These are phyloP conservation scores for Aleiodes leptofemur DNA, from an alignment of 2,888 invertebrate species.

Conservation along the genomic window DNA sequence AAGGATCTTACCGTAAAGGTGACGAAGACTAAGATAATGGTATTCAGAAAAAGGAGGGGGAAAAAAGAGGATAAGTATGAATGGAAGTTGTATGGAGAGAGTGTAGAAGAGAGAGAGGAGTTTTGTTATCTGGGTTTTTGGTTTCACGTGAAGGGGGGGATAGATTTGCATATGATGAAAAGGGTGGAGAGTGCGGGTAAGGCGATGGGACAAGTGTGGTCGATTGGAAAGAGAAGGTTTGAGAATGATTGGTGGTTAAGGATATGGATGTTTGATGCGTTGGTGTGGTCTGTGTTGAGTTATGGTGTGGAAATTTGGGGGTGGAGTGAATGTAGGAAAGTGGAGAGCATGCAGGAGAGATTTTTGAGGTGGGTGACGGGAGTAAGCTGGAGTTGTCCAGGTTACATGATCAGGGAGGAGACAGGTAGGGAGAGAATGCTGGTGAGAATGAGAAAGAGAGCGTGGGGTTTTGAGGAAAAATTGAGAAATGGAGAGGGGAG, in stretches of 20 bases:
- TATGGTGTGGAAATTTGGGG: too few relatives aligned
- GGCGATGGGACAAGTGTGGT: slow-evolving; percentile 1
- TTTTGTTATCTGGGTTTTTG: background rate
- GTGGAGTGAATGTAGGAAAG: too few relatives aligned
- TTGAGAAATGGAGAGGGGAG: too few relatives aligned
- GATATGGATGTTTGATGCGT: background rate
- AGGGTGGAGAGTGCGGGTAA: background rate
- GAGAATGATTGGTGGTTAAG: background rate
- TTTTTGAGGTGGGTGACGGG: background rate
- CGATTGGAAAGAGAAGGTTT: background rate
- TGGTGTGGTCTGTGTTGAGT: background rate
- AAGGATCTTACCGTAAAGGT: slow-evolving; percentile 29
- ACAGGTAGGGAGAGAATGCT: too few relatives aligned
- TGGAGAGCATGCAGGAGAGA: too few relatives aligned
- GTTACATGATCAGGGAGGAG: background rate
- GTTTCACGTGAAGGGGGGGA: background rate
- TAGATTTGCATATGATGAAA: background rate
- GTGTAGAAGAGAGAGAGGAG: slow-evolving; percentile 21
- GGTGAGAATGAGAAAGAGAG: too few relatives aligned
- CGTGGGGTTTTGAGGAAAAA: too few relatives aligned
- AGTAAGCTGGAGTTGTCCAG: background rate
- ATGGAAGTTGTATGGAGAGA: slow-evolving; percentile 39
- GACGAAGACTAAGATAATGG: slow-evolving; percentile 41
- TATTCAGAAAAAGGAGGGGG: slow-evolving; percentile 24
- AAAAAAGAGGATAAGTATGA: background rate